Evolutionary conservation across 2,797 vertebrate species (phyloP).

Genomic region (Falco concolor): DNA sequence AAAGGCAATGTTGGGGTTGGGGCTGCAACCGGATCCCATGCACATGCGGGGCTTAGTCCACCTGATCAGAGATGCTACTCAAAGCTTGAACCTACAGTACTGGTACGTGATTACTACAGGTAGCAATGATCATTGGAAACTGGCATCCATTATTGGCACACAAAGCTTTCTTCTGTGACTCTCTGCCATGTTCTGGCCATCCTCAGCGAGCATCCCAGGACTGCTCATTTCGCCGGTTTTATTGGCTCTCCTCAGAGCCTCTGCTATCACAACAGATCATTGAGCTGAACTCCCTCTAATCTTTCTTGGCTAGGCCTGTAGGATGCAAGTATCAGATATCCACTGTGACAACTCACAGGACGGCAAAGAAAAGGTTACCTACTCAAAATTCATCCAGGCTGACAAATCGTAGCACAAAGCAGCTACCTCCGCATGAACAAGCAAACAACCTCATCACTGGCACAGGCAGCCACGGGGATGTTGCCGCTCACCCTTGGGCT

Average conservation of each 20-base stretch:
- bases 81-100: neutral
- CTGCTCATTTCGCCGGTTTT: neutral
- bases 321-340: neutral
- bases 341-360: neutral
- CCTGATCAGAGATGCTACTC: neutral
- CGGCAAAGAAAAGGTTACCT: neutral
- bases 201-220: neutral
- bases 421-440: neutral
- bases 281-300: neutral
- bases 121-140: neutral
- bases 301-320: neutral
- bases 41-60: accelerated
- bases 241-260: neutral
- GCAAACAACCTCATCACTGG: too few species aligned
- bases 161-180: neutral
- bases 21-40: neutral
- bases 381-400: neutral
- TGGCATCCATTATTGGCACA: neutral
- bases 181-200: neutral
- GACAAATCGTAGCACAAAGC: neutral
- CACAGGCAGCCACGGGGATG: neutral
- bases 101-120: accelerated
- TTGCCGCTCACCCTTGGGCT: neutral
- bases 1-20: neutral
- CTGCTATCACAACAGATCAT: neutral